Percentiles rank a stretch among this genome's conserved stretches.
phyloP scores from a whole-genome alignment of 2,113 vertebrate genomes.

The Dissostichus mawsoni region DNA sequence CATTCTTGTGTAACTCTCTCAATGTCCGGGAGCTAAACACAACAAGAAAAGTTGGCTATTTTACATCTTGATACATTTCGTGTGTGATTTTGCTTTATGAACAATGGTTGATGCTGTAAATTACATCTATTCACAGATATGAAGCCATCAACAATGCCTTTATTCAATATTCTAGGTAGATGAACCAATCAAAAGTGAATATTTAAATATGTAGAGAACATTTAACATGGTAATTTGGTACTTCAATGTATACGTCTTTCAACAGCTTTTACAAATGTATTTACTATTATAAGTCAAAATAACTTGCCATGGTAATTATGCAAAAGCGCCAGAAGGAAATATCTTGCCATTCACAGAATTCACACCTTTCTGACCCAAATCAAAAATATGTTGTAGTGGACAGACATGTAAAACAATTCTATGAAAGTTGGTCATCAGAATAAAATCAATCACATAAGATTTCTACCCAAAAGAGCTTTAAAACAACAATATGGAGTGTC shows the following conservation, averaged over 20 bases:
- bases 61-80: neutral
- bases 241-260: no score
- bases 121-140: conserved; percentile 1
- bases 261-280: no score
- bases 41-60: conserved; percentile 1
- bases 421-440: neutral
- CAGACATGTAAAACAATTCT: no score
- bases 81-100: neutral
- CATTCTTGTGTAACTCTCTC: neutral
- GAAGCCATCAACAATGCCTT: neutral
- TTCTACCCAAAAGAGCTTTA: neutral
- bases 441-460: neutral
- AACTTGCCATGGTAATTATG: no score
- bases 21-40: neutral
- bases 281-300: no score
- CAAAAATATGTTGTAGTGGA: neutral
- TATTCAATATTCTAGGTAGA: neutral
- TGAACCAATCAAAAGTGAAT: no score
- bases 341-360: neutral
- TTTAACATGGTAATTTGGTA: no score
- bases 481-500: neutral
- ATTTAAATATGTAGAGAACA: no score
- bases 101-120: neutral
- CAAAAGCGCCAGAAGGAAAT: no score
- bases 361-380: neutral